A percentile compares a stretch with the other conserved stretches of the same genome.
These are phyloP conservation scores for Orthonyx spaldingii DNA, from an alignment of 2,113 vertebrate species.

Conservation along the genomic window DNA sequence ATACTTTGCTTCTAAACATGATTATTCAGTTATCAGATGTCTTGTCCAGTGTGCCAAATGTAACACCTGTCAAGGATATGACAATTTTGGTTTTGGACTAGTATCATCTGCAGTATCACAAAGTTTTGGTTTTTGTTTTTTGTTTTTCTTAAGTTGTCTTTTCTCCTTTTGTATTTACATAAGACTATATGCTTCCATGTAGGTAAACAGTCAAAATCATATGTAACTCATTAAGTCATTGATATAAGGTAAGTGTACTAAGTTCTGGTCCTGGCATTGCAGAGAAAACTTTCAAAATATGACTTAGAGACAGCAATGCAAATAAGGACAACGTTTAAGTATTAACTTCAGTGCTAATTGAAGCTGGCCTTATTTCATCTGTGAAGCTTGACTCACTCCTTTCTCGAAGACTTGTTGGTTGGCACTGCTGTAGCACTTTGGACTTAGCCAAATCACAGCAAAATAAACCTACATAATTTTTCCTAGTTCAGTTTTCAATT, in stretches of 20 bases:
- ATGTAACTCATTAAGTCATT: not conserved
- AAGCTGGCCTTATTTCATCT: not conserved
- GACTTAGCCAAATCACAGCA: not conserved
- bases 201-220: not conserved
- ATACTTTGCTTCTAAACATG: slow-evolving; percentile 23
- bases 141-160: not conserved
- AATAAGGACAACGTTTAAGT: not conserved
- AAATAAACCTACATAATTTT: not conserved
- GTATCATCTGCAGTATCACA: not conserved
- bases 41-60: not conserved
- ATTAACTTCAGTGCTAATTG: not conserved
- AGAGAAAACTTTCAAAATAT: not conserved
- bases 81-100: not conserved
- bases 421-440: not conserved
- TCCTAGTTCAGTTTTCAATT: not conserved
- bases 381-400: not conserved
- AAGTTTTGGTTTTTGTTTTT: too few relatives aligned
- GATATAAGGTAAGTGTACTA: not conserved
- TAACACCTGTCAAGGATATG: slow-evolving; percentile 8
- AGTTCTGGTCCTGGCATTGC: not conserved
- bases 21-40: not conserved
- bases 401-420: not conserved
- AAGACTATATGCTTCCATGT: not conserved
- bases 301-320: not conserved
- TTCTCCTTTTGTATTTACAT: not conserved